phyloP scores from a whole-genome alignment of 1,140 invertebrate genomes.

The Achatina immaculata region DNA sequence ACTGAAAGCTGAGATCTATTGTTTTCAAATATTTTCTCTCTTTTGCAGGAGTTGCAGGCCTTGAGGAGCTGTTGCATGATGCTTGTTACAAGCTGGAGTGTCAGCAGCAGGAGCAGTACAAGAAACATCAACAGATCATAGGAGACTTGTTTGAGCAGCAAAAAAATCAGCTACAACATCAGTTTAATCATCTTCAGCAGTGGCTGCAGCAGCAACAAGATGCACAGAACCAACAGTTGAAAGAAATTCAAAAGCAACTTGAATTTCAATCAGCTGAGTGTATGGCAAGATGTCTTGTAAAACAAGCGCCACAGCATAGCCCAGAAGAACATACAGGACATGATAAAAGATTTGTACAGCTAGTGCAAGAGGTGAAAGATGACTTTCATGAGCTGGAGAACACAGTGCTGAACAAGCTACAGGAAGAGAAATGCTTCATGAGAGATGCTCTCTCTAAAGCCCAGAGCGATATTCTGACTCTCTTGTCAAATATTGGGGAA shows the following conservation, averaged over 20 bases:
- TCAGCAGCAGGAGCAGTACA: neutral
- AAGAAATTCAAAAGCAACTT: neutral
- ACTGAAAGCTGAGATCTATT: no score
- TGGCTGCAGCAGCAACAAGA: neutral
- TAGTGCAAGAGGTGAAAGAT: neutral
- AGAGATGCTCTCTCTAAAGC: neutral
- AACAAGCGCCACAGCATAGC: neutral
- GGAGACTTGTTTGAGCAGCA: neutral
- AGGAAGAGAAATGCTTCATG: neutral
- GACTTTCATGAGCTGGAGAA: neutral
- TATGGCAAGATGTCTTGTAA: neutral
- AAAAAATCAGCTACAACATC: neutral
- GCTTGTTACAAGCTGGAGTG: neutral
- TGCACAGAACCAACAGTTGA: neutral
- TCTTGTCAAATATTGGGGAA: neutral
- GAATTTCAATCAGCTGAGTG: neutral
- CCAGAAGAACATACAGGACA: neutral
- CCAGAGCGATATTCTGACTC: neutral
- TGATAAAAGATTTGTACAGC: neutral
- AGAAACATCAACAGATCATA: neutral
- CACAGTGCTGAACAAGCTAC: neutral
- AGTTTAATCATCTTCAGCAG: neutral
- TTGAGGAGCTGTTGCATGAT: neutral
- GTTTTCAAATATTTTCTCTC: no score
- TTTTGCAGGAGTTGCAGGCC: neutral